Base-by-base conservation (phyloP, 23 tunicate species). In the Trididemnum clinides region DNA sequence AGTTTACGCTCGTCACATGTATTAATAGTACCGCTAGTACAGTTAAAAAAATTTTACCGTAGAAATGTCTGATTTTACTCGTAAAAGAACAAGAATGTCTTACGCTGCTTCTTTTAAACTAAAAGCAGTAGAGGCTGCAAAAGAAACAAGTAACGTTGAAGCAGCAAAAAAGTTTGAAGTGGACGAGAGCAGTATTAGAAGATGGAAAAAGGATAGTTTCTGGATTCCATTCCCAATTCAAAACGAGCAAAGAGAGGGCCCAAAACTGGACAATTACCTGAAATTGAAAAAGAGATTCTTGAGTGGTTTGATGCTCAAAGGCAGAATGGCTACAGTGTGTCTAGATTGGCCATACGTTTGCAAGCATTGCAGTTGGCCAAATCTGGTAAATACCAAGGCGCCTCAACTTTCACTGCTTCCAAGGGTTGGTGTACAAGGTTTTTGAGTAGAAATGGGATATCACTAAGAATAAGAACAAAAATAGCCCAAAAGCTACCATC, bases 201-300 rank as follows among this genome's bases (percentile, higher is more conserved):
- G 21, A 4, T 71, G 77, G 77, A 71, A 51, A 71, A 71, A 71
- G 49, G 51, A 71, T 51, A 71, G 28, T 18, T 62, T 21, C 69
- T 62, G n/a, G n/a, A 62, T 12, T n/a, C 5, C n/a, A 62, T 62
- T n/a, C 18, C 18, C 69, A 62, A 62, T 12, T 12, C 25, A 15
- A 62, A 62, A 25, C 18, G n/a, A 62, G 69, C 69, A 21, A 4
- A 25, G 26, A n/a, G 69, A 62, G 69, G 69, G 69, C n/a, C n/a
- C n/a, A 62, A 25, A 62, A n/a, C 18, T 12, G 69, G 23, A n/a
- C 69, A 15, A 25, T 62, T 12, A n/a, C 26, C 69, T 12, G 69
- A 62, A 26, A 12, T 62, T 22, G 69, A 62, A 26, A 62, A 62
- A 21, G 69, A 62, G 69, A 22, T 62, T 62, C 21, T 12, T 62